These are phyloP conservation scores for Papilio demoleus DNA, from an alignment of 2,888 invertebrate species.

Conservation along the genomic window DNA sequence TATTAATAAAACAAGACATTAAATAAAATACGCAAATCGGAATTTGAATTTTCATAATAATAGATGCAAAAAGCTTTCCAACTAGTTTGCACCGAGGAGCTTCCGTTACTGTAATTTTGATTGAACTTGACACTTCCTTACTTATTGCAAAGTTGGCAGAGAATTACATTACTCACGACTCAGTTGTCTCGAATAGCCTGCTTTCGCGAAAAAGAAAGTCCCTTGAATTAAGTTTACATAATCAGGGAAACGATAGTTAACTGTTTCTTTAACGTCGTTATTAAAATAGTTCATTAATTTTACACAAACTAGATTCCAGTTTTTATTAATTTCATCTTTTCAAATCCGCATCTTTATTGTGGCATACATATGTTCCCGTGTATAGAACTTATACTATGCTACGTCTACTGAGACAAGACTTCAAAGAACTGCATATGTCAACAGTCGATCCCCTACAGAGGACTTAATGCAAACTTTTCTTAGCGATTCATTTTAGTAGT, in stretches of 20 bases:
- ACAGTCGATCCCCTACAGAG: not conserved
- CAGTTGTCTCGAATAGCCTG: constrained; percentile 44
- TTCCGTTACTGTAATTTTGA: constrained; percentile 46
- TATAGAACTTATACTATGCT: not conserved
- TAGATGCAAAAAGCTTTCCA: constrained; percentile 29
- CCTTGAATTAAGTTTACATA: constrained; percentile 24
- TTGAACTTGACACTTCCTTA: constrained; percentile 32
- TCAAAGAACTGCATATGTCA: not conserved
- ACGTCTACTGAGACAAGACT: not conserved
- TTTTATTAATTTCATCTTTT: too few species aligned
- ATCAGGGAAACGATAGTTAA: not conserved
- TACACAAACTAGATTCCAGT: too few species aligned
- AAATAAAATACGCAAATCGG: constrained; percentile 22
- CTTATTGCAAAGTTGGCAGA: constrained; percentile 19
- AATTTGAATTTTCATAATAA: constrained; percentile 9
- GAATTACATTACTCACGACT: constrained; percentile 36
- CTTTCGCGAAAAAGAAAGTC: constrained; percentile 36
- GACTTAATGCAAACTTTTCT: too few species aligned
- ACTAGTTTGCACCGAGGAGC: constrained; percentile 12
- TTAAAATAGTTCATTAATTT: too few species aligned
- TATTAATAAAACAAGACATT: not conserved
- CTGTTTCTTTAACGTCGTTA: not conserved
- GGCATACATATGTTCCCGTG: too few species aligned
- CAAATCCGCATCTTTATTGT: too few species aligned
- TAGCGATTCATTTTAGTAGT: too few species aligned